Evolutionary conservation across 2,797 vertebrate genomes (phyloP).

Genomic region (Halcyon chelicuti): DNA sequence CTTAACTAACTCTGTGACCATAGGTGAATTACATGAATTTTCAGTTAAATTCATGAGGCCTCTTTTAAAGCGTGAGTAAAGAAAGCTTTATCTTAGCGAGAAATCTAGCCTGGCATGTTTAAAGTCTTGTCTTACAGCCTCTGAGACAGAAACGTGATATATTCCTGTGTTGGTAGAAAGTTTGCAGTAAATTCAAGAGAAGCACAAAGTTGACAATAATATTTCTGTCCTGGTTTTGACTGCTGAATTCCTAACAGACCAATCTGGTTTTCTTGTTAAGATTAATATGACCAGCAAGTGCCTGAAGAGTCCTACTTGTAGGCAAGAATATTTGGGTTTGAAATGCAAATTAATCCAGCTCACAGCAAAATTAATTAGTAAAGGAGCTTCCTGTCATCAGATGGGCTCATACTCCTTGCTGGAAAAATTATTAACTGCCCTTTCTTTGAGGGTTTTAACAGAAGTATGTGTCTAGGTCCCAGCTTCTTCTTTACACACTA

Average conservation of each 20-base stretch:
- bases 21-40: neutral
- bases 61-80: neutral
- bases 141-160: neutral
- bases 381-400: neutral
- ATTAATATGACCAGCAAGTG: neutral
- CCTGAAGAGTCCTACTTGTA: neutral
- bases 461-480: neutral
- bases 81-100: neutral
- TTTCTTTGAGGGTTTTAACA: neutral
- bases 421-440: neutral
- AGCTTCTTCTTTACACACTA: neutral
- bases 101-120: neutral
- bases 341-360: constrained; percentile 35
- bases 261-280: neutral
- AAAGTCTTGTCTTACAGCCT: neutral
- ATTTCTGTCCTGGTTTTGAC: neutral
- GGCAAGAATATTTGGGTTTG: neutral
- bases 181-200: neutral
- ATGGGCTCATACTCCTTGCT: neutral
- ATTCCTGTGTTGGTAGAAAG: neutral
- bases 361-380: constrained; percentile 12
- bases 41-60: neutral
- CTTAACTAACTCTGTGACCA: neutral
- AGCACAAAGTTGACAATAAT: neutral
- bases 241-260: neutral